Evolutionary conservation across 1,140 invertebrate genomes (phyloP).

Genomic region (Chelonus insularis): DNA sequence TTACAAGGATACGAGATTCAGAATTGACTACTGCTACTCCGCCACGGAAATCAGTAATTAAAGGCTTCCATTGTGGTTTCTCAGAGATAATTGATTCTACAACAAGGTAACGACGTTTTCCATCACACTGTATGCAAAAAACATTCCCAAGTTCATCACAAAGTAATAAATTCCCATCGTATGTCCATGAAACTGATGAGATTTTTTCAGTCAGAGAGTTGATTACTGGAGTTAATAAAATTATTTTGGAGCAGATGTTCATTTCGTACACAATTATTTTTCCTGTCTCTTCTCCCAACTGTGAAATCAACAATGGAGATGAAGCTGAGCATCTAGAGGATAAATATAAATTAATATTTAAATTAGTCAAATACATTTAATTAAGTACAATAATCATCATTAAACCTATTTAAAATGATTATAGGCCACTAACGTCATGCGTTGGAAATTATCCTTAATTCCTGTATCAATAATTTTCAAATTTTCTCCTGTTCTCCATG

Average conservation of each 20-base stretch:
- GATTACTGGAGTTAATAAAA: slow-evolving; percentile 30
- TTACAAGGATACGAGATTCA: slow-evolving; percentile 35
- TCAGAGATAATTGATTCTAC: slow-evolving; percentile 11
- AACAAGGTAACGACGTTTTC: slow-evolving; percentile 28
- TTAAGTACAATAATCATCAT: too few relatives aligned
- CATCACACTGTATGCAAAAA: slow-evolving; percentile 32
- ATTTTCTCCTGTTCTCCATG: slow-evolving; percentile 60
- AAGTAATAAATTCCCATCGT: slow-evolving; percentile 37
- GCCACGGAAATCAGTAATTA: slow-evolving; percentile 26
- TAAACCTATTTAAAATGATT: too few relatives aligned
- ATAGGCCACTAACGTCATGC: slow-evolving; percentile 39
- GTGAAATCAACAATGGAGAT: slow-evolving; percentile 33
- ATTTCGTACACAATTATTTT: slow-evolving; percentile 37
- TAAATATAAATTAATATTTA: too few relatives aligned
- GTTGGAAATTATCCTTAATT: slow-evolving; percentile 25
- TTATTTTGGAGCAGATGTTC: slow-evolving; percentile 39
- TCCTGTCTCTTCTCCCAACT: slow-evolving; percentile 27
- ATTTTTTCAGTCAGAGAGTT: slow-evolving; percentile 24
- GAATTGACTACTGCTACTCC: slow-evolving; percentile 35
- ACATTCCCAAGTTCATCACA: slow-evolving; percentile 38
- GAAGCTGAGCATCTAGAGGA: slow-evolving; percentile 38
- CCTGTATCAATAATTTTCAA: slow-evolving; percentile 38
- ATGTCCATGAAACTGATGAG: slow-evolving; percentile 38
- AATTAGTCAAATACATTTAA: too few relatives aligned
- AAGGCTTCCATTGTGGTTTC: neutral